Evolutionary conservation across 2,888 invertebrate genomes (phyloP).

Genomic region (Oasisia sp.): DNA sequence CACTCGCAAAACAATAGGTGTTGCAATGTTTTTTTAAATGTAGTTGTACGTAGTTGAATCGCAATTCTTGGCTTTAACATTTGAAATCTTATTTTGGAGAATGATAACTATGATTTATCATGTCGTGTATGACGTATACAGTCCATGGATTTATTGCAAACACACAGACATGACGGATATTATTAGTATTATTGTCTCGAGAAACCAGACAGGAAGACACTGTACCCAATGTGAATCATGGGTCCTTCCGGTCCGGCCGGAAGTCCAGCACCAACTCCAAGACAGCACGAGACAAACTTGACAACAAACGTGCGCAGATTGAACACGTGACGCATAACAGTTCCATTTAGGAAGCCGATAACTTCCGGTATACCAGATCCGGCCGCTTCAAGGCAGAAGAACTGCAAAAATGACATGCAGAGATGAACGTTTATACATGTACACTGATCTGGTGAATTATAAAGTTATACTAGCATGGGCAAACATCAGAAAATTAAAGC

Average conservation of each 20-base stretch:
- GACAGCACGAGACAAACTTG: constrained; percentile 49
- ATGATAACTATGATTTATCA: too few species aligned
- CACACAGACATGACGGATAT: not conserved
- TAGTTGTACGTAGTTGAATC: too few species aligned
- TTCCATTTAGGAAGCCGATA: constrained; percentile 45
- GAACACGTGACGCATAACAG: constrained; percentile 44
- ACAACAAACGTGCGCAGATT: constrained; percentile 41
- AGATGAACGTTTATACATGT: not conserved
- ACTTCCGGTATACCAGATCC: constrained; percentile 45
- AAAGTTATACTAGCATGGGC: not conserved
- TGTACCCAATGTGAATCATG: constrained; percentile 66
- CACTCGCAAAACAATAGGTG: too few species aligned
- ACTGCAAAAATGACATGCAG: constrained; percentile 35
- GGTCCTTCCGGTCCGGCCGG: constrained; percentile 68
- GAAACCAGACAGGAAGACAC: not conserved
- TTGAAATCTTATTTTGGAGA: too few species aligned
- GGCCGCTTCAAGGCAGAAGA: constrained; percentile 41
- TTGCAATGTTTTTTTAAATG: too few species aligned
- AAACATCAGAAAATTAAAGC: too few species aligned
- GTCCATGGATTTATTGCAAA: too few species aligned
- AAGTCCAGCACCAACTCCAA: constrained; percentile 65
- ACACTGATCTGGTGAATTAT: not conserved
- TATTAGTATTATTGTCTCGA: not conserved
- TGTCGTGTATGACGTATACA: not conserved
- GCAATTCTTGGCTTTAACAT: too few species aligned